Evolutionary conservation across 2,113 vertebrate species (phyloP).

Genomic region (Paraplagusia blochii): DNA sequence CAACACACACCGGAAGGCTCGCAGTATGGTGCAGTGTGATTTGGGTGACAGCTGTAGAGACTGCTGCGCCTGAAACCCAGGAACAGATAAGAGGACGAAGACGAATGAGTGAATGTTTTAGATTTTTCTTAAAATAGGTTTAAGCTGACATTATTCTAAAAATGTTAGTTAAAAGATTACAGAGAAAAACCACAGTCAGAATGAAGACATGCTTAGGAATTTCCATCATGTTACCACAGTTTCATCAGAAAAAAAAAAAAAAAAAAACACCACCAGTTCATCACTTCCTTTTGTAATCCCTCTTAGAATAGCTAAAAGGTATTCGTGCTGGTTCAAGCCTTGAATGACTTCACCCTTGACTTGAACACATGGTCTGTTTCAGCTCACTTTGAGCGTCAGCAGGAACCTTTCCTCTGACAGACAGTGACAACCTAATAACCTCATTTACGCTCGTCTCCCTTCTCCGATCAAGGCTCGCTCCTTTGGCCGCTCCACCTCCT

Average conservation of each 20-base stretch:
- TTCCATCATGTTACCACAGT: slow-evolving; percentile 11
- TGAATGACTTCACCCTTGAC: slow-evolving; percentile 11
- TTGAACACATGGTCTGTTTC: slow-evolving; percentile 1
- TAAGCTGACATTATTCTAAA: too few relatives aligned
- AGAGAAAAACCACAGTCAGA: too few relatives aligned
- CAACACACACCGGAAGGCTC: too few relatives aligned
- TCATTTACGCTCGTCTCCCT: background rate
- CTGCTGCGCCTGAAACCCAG: too few relatives aligned
- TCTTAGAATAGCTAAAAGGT: slow-evolving; percentile 25
- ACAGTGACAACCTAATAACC: slow-evolving; percentile 1
- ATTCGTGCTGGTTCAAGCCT: slow-evolving; percentile 29
- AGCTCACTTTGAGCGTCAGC: slow-evolving; percentile 9
- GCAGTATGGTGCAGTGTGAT: too few relatives aligned
- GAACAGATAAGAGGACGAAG: too few relatives aligned
- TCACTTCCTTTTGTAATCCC: slow-evolving; percentile 6
- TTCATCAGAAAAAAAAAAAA: slow-evolving; percentile 13
- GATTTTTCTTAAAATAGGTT: too few relatives aligned
- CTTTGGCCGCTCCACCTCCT: slow-evolving; percentile 44
- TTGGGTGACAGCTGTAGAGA: too few relatives aligned
- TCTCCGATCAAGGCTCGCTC: slow-evolving; percentile 45
- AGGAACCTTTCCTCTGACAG: slow-evolving; percentile 11
- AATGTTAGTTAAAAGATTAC: slow-evolving; percentile 2
- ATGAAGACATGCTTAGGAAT: slow-evolving; percentile 3
- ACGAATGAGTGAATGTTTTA: too few relatives aligned
- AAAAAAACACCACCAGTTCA: too few relatives aligned